Base-by-base conservation (phyloP, 2,113 vertebrate species). In the Glaucomys volans region DNA sequence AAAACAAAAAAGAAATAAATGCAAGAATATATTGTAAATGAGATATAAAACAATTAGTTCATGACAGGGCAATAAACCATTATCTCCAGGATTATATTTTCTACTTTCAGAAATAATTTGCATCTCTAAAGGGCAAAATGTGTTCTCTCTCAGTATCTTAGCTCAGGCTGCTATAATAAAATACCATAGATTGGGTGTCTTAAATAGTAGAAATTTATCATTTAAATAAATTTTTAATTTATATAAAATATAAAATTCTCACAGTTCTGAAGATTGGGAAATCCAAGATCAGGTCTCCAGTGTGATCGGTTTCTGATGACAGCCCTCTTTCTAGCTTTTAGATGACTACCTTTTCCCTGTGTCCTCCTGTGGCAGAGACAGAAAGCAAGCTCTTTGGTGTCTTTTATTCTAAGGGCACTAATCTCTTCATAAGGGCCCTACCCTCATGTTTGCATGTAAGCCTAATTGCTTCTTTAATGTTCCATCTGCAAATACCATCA, bases 101-200 rank as follows among this genome's bases (percentile, higher is more conserved):
- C 50, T 95, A 59, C 74, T 85, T 95, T 93, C 44, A 93, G 72
- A 88, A 89, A 44, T 77, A 91, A 79, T 86, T 82, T 92, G 8
- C 13, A 47, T 79, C 42, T 40, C n/a, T 62, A 66, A 16, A 28
- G 22, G 44, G 64, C 42, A 86, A 76, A 95, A 97, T 7, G 80
- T 90, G 76, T 76, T 95, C 14, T 93, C 50, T 80, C 20, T 71
- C 24, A 35, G 1, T 67, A 8, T 80, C 64, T 72, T 87, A 77
- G 28, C 22, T 94, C 20, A n/a, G 67, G 22, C 17, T 94, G 18
- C 26, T 42, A 52, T 87, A 90, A 96, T n/a, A 92, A 83, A 92
- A 90, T 52, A 47, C 11, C 28, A 13, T 12, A 74, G 44, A 77
- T 13, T 30, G 2, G 37, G 30, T 62, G 44, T 18, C 9, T 87